Conservation (phyloP, 1,140 invertebrate species). For the Calephelis virginiensis region DNA sequence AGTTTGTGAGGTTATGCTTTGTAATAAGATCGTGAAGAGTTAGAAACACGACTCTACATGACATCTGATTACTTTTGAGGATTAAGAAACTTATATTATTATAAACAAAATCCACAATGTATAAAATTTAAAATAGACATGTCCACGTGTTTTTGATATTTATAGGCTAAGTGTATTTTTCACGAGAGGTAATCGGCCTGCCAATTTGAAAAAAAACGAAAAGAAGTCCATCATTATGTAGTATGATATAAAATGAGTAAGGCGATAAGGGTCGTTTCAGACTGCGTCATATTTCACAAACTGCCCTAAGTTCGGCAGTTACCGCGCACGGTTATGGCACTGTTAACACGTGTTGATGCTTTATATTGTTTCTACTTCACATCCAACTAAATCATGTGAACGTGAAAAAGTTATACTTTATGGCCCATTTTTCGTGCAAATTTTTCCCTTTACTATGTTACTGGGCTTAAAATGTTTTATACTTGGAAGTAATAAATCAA, state of each 20-base stretch:
- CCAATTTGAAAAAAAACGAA: not conserved
- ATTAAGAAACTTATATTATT: too few species aligned
- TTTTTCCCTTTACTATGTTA: conserved; percentile 1
- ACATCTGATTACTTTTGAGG: too few species aligned
- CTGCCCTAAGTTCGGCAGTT: conserved; percentile 74
- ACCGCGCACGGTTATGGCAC: conserved; percentile 68
- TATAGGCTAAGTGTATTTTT: too few species aligned
- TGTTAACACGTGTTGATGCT: conserved; percentile 72
- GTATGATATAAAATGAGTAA: conserved; percentile 31
- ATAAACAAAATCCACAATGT: too few species aligned
- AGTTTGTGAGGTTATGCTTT: too few species aligned
- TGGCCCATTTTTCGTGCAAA: conserved; percentile 30
- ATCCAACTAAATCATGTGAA: conserved; percentile 61
- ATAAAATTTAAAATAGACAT: too few species aligned
- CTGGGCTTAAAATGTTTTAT: conserved; percentile 8
- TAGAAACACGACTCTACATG: too few species aligned
- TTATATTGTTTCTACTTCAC: conserved; percentile 60
- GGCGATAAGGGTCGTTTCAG: conserved; percentile 58
- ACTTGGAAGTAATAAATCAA: too few species aligned
- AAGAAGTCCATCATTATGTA: not conserved
- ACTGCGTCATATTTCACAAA: conserved; percentile 74
- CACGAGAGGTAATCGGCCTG: too few species aligned
- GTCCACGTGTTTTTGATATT: too few species aligned
- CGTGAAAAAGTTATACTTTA: conserved; percentile 39
- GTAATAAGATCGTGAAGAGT: too few species aligned